phyloP scores from a whole-genome alignment of 2,797 vertebrate genomes.

The Euthynnus affinis region DNA sequence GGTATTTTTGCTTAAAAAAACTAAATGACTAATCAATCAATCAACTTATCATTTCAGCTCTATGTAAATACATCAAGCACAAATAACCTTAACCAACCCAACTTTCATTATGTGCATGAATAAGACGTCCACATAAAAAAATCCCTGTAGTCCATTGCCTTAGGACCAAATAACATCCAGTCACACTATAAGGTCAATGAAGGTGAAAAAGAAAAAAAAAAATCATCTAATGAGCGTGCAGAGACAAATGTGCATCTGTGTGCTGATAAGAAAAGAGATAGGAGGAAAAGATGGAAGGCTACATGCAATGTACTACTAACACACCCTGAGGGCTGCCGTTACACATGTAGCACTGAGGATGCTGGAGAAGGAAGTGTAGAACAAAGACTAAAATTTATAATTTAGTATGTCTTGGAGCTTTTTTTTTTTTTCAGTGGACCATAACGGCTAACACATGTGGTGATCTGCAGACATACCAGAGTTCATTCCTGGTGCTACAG shows the following conservation, averaged over 20 bases:
- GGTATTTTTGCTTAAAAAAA: no score
- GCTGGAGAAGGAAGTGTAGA: conserved; percentile 47
- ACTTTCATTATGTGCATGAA: background rate
- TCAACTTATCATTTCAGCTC: background rate
- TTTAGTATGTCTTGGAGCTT: conserved; percentile 52
- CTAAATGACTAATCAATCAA: background rate
- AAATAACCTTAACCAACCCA: conserved; percentile 17
- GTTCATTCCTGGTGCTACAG: conserved; percentile 44
- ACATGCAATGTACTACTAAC: conserved; percentile 44
- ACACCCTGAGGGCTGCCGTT: conserved; percentile 50
- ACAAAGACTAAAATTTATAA: conserved; percentile 61
- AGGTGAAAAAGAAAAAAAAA: conserved; percentile 17
- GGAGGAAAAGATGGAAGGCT: conserved; percentile 59
- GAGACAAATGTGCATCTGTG: conserved; percentile 56
- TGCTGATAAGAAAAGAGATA: conserved; percentile 66
- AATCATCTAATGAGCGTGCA: conserved; percentile 54
- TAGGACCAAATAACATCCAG: conserved; percentile 42
- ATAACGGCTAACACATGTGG: conserved; percentile 24
- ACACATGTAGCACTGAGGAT: conserved; percentile 55
- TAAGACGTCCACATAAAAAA: background rate
- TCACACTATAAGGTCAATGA: conserved; percentile 41
- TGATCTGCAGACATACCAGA: conserved; percentile 19
- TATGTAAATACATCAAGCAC: background rate
- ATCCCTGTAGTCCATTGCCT: conserved; percentile 23
- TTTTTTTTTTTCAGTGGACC: conserved; percentile 33